Evolutionary conservation across 2,113 vertebrate genomes (phyloP).

Genomic region (Pollachius pollachius): DNA sequence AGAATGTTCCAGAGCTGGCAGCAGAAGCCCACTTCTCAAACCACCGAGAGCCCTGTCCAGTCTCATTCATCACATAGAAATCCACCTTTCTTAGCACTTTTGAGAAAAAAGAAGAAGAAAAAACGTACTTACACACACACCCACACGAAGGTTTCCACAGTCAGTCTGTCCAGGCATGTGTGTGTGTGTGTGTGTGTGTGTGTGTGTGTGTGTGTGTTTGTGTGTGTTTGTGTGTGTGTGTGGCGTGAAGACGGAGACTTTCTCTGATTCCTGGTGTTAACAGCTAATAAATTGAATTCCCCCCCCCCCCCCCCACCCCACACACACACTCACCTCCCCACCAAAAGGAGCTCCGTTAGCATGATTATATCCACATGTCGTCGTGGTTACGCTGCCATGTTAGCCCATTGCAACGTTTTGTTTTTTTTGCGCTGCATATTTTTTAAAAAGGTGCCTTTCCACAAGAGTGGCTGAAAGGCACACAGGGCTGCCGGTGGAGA

Average conservation of each 20-base stretch:
- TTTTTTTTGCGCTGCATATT: conserved; percentile 53
- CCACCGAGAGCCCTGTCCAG: conserved; percentile 42
- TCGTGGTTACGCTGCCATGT: conserved; percentile 52
- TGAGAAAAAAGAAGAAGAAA: conserved; percentile 35
- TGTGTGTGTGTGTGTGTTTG: conserved; percentile 28
- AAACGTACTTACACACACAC: too few species aligned
- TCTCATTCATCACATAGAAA: conserved; percentile 68
- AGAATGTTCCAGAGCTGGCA: conserved; percentile 9
- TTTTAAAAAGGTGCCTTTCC: conserved; percentile 63
- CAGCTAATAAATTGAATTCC: conserved; percentile 75
- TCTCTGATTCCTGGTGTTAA: conserved; percentile 71
- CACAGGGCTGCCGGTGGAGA: conserved; percentile 31
- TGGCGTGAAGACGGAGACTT: conserved; percentile 42
- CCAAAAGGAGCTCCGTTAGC: conserved; percentile 40
- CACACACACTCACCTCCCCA: background rate
- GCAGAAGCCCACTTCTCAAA: conserved; percentile 40
- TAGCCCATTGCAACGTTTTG: conserved; percentile 19
- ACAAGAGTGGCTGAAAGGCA: conserved; percentile 58
- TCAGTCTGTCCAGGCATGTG: conserved; percentile 32
- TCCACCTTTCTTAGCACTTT: conserved; percentile 59
- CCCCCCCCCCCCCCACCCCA: conserved; percentile 31
- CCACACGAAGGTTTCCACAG: conserved; percentile 45
- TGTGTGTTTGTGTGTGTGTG: conserved; percentile 40
- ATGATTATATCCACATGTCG: conserved; percentile 73
- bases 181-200: conserved; percentile 27